A percentile compares a stretch with the other conserved stretches of the same genome.
These are phyloP conservation scores for Ormyrus rosae DNA, from an alignment of 2,888 invertebrate species.

Conservation along the genomic window DNA sequence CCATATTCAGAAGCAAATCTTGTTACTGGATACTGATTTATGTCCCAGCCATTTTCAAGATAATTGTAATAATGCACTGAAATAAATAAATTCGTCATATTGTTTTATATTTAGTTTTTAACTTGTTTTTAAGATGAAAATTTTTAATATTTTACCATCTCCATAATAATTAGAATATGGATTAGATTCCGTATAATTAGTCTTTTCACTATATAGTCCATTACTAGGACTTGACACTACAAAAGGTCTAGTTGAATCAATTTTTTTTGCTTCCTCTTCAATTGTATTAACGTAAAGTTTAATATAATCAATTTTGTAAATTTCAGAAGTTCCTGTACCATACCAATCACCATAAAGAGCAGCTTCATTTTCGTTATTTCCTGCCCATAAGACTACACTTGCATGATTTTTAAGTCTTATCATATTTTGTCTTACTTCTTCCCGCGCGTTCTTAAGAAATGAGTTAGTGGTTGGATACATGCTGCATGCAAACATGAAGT, in stretches of 20 bases:
- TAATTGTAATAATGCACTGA: slow-evolving; percentile 94
- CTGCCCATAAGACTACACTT: slow-evolving; percentile 93
- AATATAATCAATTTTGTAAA: slow-evolving; percentile 86
- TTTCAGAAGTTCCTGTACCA: slow-evolving; percentile 76
- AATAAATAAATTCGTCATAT: slow-evolving; percentile 56
- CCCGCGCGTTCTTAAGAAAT: slow-evolving; percentile 84
- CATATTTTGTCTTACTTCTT: slow-evolving; percentile 89
- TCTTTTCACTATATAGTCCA: slow-evolving; percentile 83
- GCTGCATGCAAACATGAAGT: slow-evolving; percentile 96
- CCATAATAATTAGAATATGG: slow-evolving; percentile 90
- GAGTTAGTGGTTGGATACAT: slow-evolving; percentile 89
- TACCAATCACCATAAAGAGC: slow-evolving; percentile 91
- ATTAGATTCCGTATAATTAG: slow-evolving; percentile 86
- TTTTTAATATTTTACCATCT: slow-evolving; percentile 80
- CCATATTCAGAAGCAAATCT: slow-evolving; percentile 98
- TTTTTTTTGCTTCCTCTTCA: slow-evolving; percentile 79
- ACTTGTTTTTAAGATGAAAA: no score
- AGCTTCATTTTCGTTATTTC: slow-evolving; percentile 97
- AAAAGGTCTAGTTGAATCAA: slow-evolving; percentile 83
- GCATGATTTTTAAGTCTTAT: slow-evolving; percentile 90
- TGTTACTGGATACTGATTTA: slow-evolving; percentile 85
- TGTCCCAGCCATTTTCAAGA: slow-evolving; percentile 87
- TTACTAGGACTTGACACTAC: slow-evolving; percentile 95
- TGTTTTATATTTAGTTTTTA: no score
- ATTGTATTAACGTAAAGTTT: slow-evolving; percentile 89